phyloP scores from a whole-genome alignment of 2,888 invertebrate species.

The Onchidella celtica region DNA sequence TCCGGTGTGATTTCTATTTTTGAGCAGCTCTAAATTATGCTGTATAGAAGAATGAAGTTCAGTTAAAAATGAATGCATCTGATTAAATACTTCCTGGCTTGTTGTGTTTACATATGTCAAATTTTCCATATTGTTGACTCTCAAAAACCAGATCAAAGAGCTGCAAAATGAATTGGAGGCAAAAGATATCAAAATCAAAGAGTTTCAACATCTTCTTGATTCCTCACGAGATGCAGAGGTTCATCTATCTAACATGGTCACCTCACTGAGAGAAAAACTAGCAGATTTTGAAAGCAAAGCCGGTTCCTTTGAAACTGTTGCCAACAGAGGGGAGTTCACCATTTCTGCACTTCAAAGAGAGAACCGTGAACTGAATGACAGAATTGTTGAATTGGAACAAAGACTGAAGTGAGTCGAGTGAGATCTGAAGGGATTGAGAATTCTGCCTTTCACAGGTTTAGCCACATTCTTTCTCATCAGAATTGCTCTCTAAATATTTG shows the following conservation, averaged over 20 bases:
- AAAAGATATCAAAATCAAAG: slow-evolving; percentile 76
- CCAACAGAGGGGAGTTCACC: slow-evolving; percentile 75
- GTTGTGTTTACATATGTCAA: not conserved
- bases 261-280: slow-evolving; percentile 70
- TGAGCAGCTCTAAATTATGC: not conserved
- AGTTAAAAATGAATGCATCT: too few species aligned
- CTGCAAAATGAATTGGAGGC: slow-evolving; percentile 72
- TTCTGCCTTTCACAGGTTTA: too few species aligned
- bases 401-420: slow-evolving; percentile 77
- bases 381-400: slow-evolving; percentile 77
- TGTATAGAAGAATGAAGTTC: not conserved
- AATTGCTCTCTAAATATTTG: too few species aligned
- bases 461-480: too few species aligned
- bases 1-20: not conserved
- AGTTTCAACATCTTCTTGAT: slow-evolving; percentile 72
- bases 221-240: slow-evolving; percentile 73
- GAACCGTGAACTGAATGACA: slow-evolving; percentile 71
- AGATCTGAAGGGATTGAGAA: too few species aligned
- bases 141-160: slow-evolving; percentile 41
- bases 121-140: too few species aligned
- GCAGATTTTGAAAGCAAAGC: slow-evolving; percentile 73
- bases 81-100: not conserved
- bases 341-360: slow-evolving; percentile 76
- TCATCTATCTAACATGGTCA: slow-evolving; percentile 66
- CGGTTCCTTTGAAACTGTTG: slow-evolving; percentile 73